These are phyloP conservation scores for Ladona fulva DNA, from an alignment of 1,140 invertebrate genomes.

Conservation along the genomic window DNA sequence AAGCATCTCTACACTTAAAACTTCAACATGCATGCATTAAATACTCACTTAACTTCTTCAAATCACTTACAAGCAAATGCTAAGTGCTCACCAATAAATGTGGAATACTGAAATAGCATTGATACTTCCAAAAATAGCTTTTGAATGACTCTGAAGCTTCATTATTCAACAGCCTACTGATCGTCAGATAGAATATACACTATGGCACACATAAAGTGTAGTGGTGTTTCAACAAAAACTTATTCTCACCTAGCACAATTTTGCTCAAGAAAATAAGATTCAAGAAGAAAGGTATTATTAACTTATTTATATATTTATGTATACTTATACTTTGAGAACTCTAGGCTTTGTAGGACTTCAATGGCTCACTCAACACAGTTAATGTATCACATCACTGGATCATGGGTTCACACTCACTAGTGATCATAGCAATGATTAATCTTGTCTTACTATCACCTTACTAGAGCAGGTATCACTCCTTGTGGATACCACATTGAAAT, in stretches of 20 bases:
- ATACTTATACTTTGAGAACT: background rate
- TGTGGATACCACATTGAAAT: too few species aligned
- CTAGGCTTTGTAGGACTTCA: background rate
- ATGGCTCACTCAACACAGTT: background rate
- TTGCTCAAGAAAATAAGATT: background rate
- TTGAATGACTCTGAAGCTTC: slow-evolving; percentile 5
- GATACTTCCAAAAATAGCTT: slow-evolving; percentile 2
- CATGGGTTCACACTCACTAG: background rate
- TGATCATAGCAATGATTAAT: background rate
- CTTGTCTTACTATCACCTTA: background rate
- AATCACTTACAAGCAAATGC: slow-evolving; percentile 1
- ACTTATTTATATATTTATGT: background rate
- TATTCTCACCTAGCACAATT: background rate
- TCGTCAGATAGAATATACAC: background rate
- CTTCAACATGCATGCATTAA: background rate
- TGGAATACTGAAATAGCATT: background rate
- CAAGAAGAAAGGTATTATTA: background rate
- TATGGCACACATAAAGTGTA: background rate
- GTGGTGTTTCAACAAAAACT: background rate
- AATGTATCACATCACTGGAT: slow-evolving; percentile 6
- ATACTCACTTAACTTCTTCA: background rate
- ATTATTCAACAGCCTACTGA: background rate
- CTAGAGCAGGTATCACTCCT: background rate
- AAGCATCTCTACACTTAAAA: slow-evolving; percentile 10
- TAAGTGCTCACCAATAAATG: background rate